Base-by-base conservation (phyloP, 2,113 vertebrate genomes). In the Zootoca vivipara region DNA sequence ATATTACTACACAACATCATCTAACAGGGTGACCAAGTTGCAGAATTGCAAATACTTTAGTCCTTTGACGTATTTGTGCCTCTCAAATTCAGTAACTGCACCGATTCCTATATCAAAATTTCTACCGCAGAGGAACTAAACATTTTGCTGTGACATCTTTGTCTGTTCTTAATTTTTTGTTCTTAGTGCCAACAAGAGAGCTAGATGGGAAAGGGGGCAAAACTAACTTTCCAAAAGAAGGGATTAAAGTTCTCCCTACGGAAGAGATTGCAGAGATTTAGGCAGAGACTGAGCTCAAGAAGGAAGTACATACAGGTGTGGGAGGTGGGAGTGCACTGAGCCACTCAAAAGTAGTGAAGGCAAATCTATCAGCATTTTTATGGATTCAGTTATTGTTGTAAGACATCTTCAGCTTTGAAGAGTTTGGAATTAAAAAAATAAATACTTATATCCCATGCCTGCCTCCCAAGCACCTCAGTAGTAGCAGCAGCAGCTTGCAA, bases 71-170 rank as follows among this genome's bases (percentile, higher is more conserved):
- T 78, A 85, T 62, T 16, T 90, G 42, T 15, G 78, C 8, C 40
- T 83, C 65, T 58, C 42, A 92, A 92, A 75, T 75, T 56, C 26
- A 26, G 40, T 42, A 89, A 30, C 65, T 52, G 91, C 88, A 85
- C 78, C 74, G 82, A 80, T 62, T 74, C 26, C 12, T 30, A 15
- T 26, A 72, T 56, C 13, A 26, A 56, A 38, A 73, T 56, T 35
- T 40, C 52, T 87, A 62, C 22, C 13, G 9, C 73, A 56, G 28
- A 26, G 52, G 73, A 40, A 87, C 20, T 28, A 78, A 30, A 80
- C 24, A 40, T 40, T 72, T 58, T 62, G 56, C 10, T 38, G 4
- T 64, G n/a, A 18, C 20, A 72, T 1, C 46, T 28, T 35, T 67
- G 5, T 30, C 20, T 22, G 33, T 56, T 87, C 22, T 87, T 79